Conservation (phyloP, 2,113 vertebrate species). For the Oncorhynchus nerka region DNA sequence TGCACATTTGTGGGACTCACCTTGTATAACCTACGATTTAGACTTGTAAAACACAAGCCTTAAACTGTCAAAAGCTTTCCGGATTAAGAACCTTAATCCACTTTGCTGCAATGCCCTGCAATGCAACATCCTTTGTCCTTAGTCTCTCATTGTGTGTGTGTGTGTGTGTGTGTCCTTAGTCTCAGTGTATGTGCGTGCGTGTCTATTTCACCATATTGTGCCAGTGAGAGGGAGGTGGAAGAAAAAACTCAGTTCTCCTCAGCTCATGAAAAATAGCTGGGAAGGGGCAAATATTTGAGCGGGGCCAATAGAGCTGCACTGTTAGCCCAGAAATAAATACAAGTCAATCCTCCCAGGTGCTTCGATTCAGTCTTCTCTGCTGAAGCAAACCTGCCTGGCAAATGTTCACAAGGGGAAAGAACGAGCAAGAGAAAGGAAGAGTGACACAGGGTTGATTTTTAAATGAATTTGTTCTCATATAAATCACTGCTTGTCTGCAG, state of each 20-base stretch:
- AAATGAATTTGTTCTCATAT: not conserved
- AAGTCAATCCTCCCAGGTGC: not conserved
- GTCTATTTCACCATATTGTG: not conserved
- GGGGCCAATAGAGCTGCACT: conserved; percentile 11
- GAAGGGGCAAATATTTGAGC: conserved; percentile 43
- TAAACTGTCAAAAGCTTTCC: conserved; percentile 28
- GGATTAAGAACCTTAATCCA: conserved; percentile 52
- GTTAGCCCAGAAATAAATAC: conserved; percentile 28
- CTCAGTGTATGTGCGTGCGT: not conserved
- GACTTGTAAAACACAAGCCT: conserved; percentile 11
- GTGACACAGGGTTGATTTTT: not conserved
- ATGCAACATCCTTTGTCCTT: conserved; percentile 62
- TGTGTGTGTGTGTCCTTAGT: not conserved
- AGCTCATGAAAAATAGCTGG: conserved; percentile 20
- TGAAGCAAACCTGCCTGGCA: not conserved
- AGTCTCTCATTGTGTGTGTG: conserved; percentile 26
- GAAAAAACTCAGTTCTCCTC: not conserved
- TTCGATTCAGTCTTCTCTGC: not conserved
- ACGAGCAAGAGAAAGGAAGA: not conserved
- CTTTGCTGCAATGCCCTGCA: conserved; percentile 72
- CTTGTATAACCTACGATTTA: not conserved
- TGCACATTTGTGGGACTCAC: not conserved
- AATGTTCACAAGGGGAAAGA: not conserved
- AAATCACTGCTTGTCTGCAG: not conserved
- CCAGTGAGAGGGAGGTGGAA: not conserved